Percentiles rank a stretch among this genome's conserved stretches.
Conservation (phyloP, 1,140 invertebrate species). For the Battus philenor region DNA sequence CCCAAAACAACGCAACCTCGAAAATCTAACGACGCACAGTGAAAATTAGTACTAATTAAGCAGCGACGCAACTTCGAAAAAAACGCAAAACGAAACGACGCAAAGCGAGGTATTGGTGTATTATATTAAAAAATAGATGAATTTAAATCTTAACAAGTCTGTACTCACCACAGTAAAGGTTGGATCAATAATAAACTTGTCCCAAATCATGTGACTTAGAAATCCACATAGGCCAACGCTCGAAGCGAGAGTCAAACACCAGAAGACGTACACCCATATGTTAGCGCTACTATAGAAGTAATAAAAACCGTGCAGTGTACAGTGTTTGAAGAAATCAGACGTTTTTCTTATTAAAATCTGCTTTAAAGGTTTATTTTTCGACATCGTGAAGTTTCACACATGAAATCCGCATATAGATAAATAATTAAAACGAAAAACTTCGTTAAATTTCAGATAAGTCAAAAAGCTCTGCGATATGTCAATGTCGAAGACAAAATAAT, state of each 20-base stretch:
- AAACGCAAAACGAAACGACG: no score
- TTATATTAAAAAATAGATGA: no score
- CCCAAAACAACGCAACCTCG: no score
- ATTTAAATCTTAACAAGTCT: no score
- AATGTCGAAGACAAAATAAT: conserved; percentile 9
- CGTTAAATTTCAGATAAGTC: background rate
- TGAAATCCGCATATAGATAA: no score
- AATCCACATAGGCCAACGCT: conserved; percentile 38
- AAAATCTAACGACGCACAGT: no score
- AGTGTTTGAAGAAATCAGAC: conserved; percentile 33
- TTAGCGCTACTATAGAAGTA: conserved; percentile 35
- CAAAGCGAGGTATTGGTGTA: no score
- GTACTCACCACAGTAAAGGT: conserved; percentile 56
- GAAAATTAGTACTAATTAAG: no score
- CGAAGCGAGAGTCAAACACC: conserved; percentile 29
- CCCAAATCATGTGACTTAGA: conserved; percentile 57
- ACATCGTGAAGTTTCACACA: no score
- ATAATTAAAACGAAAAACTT: no score
- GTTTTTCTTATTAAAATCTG: conserved; percentile 1
- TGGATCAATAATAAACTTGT: conserved; percentile 45
- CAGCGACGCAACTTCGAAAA: no score
- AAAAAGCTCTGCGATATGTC: background rate
- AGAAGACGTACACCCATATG: conserved; percentile 27
- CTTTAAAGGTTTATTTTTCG: no score
- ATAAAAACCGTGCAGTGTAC: conserved; percentile 44